Evolutionary conservation across 2,113 vertebrate species (phyloP).

Genomic region (Cyphotilapia sp.): DNA sequence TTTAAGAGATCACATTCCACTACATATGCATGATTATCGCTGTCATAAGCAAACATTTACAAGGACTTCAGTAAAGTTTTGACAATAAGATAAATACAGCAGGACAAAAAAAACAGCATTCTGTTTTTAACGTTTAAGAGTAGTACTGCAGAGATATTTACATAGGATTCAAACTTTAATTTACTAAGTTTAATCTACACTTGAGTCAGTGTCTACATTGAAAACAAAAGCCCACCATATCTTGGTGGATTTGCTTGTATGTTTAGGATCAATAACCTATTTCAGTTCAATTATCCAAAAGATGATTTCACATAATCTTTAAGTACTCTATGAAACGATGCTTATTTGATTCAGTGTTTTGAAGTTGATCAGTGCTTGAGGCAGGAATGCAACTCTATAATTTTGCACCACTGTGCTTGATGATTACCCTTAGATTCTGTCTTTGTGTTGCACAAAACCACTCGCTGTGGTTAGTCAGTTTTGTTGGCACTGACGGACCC

Average conservation of each 20-base stretch:
- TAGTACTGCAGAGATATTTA: not conserved
- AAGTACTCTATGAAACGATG: not conserved
- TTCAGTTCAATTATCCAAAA: not conserved
- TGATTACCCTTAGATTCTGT: not conserved
- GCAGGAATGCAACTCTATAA: not conserved
- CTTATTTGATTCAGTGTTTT: not conserved
- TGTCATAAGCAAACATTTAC: not conserved
- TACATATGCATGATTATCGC: not conserved
- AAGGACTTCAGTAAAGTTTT: not conserved
- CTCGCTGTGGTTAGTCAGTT: not conserved
- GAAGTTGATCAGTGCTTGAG: not conserved
- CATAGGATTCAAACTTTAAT: not conserved
- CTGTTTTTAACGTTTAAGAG: not conserved
- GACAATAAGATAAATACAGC: not conserved
- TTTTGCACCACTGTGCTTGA: not conserved
- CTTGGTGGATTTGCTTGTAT: not conserved
- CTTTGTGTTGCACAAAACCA: not conserved
- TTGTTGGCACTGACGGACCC: not conserved
- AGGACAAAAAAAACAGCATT: not conserved
- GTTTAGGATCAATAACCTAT: not conserved
- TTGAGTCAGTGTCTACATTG: not conserved
- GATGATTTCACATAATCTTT: not conserved
- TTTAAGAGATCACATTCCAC: not conserved
- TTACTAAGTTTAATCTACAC: not conserved
- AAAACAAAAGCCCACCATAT: not conserved